A percentile compares a stretch with the other conserved stretches of the same genome.
These are phyloP conservation scores for Micromys minutus DNA, from an alignment of 2,113 vertebrate species.

Conservation along the genomic window DNA sequence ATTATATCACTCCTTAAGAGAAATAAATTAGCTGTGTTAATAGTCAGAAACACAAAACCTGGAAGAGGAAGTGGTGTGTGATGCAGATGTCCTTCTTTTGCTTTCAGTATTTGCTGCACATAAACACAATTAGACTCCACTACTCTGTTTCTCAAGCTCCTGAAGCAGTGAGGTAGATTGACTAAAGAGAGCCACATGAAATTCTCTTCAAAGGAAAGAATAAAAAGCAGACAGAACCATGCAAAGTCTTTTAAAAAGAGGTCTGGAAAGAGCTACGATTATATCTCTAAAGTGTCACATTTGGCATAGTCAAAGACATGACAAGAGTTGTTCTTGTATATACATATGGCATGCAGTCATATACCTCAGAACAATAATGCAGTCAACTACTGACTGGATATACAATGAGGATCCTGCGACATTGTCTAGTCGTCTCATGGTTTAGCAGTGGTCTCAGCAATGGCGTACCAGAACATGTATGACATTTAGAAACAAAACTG, in stretches of 20 bases:
- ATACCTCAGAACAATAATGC: not conserved
- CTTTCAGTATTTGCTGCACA: not conserved
- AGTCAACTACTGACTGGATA: not conserved
- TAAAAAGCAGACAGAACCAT: slow-evolving; percentile 50
- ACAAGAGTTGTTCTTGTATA: slow-evolving; percentile 33
- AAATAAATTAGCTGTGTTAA: slow-evolving; percentile 54
- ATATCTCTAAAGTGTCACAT: not conserved
- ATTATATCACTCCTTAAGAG: slow-evolving; percentile 45
- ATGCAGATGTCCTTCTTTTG: not conserved
- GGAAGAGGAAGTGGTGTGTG: slow-evolving; percentile 1
- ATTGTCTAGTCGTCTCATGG: rapidly evolving
- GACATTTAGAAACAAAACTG: not conserved
- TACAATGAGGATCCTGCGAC: not conserved
- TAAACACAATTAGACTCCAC: slow-evolving; percentile 28
- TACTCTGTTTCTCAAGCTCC: slow-evolving; percentile 49
- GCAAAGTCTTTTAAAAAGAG: slow-evolving; percentile 49
- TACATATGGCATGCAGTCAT: not conserved
- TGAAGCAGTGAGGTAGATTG: slow-evolving; percentile 22
- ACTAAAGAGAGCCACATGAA: not conserved
- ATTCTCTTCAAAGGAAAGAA: slow-evolving; percentile 42
- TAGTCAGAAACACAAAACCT: slow-evolving; percentile 29
- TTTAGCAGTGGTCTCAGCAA: not conserved
- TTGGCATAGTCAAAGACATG: not conserved
- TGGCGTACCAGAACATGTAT: no score
- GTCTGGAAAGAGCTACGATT: slow-evolving; percentile 27